Percentiles rank a stretch among this genome's conserved stretches.
Conservation (phyloP, 2,113 vertebrate species). For the Colistium nudipinnis region DNA sequence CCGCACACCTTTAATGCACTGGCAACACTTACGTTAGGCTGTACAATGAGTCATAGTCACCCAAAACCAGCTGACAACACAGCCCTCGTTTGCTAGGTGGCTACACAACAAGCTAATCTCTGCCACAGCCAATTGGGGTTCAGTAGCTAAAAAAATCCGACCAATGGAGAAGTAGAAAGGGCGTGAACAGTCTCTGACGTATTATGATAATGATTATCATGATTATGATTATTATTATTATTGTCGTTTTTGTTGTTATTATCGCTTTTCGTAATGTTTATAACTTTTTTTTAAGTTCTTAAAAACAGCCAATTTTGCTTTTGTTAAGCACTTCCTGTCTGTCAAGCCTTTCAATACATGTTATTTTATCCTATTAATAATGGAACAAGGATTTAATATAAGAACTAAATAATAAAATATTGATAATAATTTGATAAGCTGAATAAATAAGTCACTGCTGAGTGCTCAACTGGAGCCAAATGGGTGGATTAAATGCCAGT, state of each 20-base stretch:
- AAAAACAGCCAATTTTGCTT: too few species aligned
- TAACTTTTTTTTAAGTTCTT: too few species aligned
- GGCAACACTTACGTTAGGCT: neutral
- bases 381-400: too few species aligned
- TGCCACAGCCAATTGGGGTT: slow-evolving; percentile 49
- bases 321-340: too few species aligned
- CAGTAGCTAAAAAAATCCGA: neutral
- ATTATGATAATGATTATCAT: neutral
- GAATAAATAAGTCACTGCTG: slow-evolving; percentile 36
- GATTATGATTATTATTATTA: neutral
- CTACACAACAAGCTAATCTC: slow-evolving; percentile 51
- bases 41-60: neutral
- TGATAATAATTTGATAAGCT: neutral
- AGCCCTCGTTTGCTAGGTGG: neutral
- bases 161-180: slow-evolving; percentile 51
- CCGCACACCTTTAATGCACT: neutral
- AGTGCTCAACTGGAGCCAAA: slow-evolving; percentile 40
- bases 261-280: too few species aligned
- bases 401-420: too few species aligned
- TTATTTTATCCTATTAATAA: too few species aligned
- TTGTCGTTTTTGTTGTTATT: too few species aligned
- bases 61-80: slow-evolving; percentile 5
- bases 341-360: too few species aligned
- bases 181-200: neutral
- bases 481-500: neutral